Evolutionary conservation across 2,888 invertebrate species (phyloP).

Genomic region (Eulithis prunata): DNA sequence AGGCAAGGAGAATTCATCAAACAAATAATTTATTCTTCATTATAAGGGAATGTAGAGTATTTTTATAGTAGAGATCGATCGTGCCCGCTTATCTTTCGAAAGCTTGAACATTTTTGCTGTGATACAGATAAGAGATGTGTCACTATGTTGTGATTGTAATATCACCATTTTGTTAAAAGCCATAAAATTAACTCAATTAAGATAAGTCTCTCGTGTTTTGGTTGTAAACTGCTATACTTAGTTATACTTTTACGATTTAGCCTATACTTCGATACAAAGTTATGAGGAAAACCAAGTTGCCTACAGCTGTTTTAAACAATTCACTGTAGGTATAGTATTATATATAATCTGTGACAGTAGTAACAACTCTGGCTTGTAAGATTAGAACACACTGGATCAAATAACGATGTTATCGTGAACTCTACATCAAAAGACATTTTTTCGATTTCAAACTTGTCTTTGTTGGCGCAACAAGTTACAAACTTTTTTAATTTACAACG

Average conservation of each 20-base stretch:
- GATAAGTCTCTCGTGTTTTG: slow-evolving; percentile 21
- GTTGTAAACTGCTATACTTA: slow-evolving; percentile 19
- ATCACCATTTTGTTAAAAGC: slow-evolving; percentile 1
- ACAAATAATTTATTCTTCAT: slow-evolving; percentile 51
- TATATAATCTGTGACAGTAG: too few relatives aligned
- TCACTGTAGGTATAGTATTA: neutral
- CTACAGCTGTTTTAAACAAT: neutral
- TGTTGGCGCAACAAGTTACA: slow-evolving; percentile 30
- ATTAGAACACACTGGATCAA: too few relatives aligned
- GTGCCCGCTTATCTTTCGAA: slow-evolving; percentile 58
- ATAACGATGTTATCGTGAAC: too few relatives aligned
- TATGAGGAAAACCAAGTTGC: slow-evolving; percentile 14
- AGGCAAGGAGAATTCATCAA: slow-evolving; percentile 51
- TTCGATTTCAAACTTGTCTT: slow-evolving; percentile 3
- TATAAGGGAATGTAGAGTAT: too few relatives aligned
- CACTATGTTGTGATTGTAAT: slow-evolving; percentile 22
- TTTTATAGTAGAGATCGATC: slow-evolving; percentile 48
- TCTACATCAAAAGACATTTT: slow-evolving; percentile 12
- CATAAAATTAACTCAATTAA: slow-evolving; percentile 26
- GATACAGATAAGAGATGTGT: slow-evolving; percentile 21
- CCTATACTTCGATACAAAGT: slow-evolving; percentile 15
- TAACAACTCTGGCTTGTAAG: too few relatives aligned
- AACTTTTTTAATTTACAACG: slow-evolving; percentile 37
- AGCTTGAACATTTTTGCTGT: slow-evolving; percentile 36
- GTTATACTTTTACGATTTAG: slow-evolving; percentile 15